These are phyloP conservation scores for Pyrrhosoma nymphula DNA, from an alignment of 2,888 invertebrate species.

Conservation along the genomic window DNA sequence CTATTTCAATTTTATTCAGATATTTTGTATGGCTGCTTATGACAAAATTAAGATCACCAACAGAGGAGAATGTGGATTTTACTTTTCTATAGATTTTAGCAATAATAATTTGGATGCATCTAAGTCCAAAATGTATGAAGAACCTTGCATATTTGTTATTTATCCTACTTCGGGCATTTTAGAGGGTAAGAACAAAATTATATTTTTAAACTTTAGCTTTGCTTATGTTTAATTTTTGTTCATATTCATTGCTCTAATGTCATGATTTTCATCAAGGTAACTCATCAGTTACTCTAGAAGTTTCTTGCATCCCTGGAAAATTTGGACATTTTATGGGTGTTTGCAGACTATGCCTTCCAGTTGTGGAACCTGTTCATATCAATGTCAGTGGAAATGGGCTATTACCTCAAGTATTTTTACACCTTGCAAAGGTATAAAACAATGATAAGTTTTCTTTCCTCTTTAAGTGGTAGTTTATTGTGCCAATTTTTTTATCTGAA, in stretches of 20 bases:
- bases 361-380: constrained; percentile 79
- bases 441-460: no score
- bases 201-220: not conserved
- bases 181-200: not conserved
- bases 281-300: not conserved
- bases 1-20: not conserved
- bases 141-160: not conserved
- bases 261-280: not conserved
- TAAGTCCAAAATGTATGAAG: not conserved
- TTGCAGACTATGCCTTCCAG: not conserved
- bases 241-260: not conserved
- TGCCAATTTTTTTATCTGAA: no score
- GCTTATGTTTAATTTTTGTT: not conserved
- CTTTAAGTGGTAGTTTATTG: no score
- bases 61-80: not conserved
- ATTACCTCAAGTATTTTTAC: constrained; percentile 81
- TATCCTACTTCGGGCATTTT: not conserved
- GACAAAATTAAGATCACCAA: constrained; percentile 27
- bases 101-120: not conserved
- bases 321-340: constrained; percentile 77
- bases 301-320: constrained; percentile 77
- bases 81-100: not conserved
- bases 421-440: constrained; percentile 75
- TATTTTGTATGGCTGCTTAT: not conserved
- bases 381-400: constrained; percentile 81